Evolutionary conservation across 2,113 vertebrate species (phyloP).

Genomic region (Neomonachus schauinslandi): DNA sequence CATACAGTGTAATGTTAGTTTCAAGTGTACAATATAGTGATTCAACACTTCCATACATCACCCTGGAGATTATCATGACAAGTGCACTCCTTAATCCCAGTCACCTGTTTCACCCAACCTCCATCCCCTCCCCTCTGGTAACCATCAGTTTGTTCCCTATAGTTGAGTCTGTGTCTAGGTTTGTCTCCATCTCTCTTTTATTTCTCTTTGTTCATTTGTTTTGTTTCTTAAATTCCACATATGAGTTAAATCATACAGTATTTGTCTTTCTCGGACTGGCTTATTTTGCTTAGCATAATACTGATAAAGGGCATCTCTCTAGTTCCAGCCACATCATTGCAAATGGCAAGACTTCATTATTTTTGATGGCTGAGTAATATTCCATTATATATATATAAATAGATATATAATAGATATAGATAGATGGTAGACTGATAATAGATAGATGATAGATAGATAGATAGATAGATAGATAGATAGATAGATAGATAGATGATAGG

Average conservation of each 20-base stretch:
- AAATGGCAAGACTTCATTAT: not conserved
- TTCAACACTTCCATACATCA: not conserved
- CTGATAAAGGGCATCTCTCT: not conserved
- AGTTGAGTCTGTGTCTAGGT: not conserved
- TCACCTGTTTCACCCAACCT: not conserved
- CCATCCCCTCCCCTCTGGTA: not conserved
- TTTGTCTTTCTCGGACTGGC: not conserved
- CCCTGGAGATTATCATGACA: not conserved
- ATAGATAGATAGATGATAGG: too few species aligned
- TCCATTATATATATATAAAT: too few species aligned
- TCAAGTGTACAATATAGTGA: not conserved
- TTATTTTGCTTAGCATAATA: not conserved
- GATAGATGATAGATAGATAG: too few species aligned
- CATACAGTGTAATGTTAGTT: not conserved
- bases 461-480: too few species aligned
- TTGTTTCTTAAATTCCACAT: not conserved
- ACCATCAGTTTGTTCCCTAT: not conserved
- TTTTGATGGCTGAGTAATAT: too few species aligned
- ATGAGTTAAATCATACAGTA: not conserved
- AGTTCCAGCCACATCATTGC: not conserved
- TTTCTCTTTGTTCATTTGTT: not conserved
- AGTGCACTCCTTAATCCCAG: not conserved
- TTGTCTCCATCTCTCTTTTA: not conserved
- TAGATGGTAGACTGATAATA: too few species aligned
- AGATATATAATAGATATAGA: too few species aligned